phyloP scores from a whole-genome alignment of 2,113 vertebrate genomes.

The Oncorhynchus tshawytscha region DNA sequence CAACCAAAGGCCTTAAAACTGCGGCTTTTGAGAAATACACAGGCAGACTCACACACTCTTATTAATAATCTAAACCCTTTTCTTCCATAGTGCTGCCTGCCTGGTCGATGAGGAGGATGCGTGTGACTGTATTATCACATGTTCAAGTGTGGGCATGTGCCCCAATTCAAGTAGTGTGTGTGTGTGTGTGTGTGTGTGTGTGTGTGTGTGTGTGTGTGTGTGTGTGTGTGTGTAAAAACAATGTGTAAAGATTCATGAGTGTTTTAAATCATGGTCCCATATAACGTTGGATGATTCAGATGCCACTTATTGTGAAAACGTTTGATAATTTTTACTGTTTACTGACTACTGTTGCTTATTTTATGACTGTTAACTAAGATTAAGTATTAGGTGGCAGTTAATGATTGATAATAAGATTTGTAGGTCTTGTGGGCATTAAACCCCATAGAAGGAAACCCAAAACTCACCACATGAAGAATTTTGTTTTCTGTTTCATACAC shows the following conservation, averaged over 20 bases:
- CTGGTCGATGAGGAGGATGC: background rate
- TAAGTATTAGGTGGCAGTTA: too few species aligned
- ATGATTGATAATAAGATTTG: too few species aligned
- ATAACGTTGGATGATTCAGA: too few species aligned
- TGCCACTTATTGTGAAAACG: too few species aligned
- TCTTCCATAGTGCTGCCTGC: background rate
- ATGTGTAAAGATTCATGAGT: too few species aligned
- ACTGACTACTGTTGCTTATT: too few species aligned
- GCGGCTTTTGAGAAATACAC: conserved; percentile 6
- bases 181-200: too few species aligned
- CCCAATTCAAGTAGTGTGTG: background rate
- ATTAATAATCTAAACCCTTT: background rate
- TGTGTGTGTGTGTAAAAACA: too few species aligned
- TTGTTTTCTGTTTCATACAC: conserved; percentile 92
- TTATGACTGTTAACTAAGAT: too few species aligned
- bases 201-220: too few species aligned
- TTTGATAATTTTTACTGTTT: too few species aligned
- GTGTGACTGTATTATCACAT: background rate
- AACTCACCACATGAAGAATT: conserved; percentile 90
- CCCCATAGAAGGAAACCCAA: background rate
- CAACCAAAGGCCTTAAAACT: conserved; percentile 23
- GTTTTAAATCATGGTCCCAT: too few species aligned
- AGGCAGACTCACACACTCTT: background rate
- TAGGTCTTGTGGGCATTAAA: background rate
- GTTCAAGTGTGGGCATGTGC: background rate